Evolutionary conservation across 2,797 vertebrate species (phyloP).

Genomic region (Gymnopithys bicolor): DNA sequence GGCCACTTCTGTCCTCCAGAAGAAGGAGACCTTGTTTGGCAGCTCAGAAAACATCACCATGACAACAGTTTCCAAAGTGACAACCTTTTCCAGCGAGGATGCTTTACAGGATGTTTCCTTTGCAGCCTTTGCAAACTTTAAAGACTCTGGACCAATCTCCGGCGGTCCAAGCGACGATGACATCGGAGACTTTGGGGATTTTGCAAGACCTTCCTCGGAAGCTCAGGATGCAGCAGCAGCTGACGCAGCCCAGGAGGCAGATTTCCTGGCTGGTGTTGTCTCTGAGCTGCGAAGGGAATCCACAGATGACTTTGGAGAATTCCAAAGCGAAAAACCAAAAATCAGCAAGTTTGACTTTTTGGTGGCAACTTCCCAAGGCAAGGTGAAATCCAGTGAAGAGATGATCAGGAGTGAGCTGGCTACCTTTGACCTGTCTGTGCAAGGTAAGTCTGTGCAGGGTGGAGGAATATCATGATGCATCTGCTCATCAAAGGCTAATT

Average conservation of each 20-base stretch:
- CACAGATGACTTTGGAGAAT: constrained; percentile 89
- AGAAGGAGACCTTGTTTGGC: constrained; percentile 88
- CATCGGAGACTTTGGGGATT: constrained; percentile 84
- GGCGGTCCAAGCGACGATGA: constrained; percentile 67
- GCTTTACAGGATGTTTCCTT: constrained; percentile 77
- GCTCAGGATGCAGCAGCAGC: constrained; percentile 74
- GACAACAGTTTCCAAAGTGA: constrained; percentile 82
- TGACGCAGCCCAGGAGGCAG: constrained; percentile 38
- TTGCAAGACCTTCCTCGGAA: constrained; percentile 80
- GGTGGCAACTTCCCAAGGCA: constrained; percentile 91
- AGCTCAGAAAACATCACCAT: constrained; percentile 88
- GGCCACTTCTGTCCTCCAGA: constrained; percentile 81
- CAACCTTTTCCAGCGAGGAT: constrained; percentile 82
- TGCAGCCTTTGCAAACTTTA: constrained; percentile 84
- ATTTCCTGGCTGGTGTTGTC: not conserved
- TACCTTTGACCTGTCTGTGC: constrained; percentile 95
- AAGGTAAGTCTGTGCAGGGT: constrained; percentile 83
- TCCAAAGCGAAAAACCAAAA: constrained; percentile 95
- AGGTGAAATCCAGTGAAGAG: constrained; percentile 98
- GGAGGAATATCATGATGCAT: not conserved
- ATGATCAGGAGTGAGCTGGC: constrained; percentile 98
- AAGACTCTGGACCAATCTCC: constrained; percentile 3
- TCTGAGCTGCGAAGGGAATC: constrained; percentile 74
- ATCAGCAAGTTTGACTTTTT: constrained; percentile 99
- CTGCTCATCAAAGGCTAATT: not conserved